Conservation (phyloP, 1,140 invertebrate genomes). For the Rhyzopertha dominica region DNA sequence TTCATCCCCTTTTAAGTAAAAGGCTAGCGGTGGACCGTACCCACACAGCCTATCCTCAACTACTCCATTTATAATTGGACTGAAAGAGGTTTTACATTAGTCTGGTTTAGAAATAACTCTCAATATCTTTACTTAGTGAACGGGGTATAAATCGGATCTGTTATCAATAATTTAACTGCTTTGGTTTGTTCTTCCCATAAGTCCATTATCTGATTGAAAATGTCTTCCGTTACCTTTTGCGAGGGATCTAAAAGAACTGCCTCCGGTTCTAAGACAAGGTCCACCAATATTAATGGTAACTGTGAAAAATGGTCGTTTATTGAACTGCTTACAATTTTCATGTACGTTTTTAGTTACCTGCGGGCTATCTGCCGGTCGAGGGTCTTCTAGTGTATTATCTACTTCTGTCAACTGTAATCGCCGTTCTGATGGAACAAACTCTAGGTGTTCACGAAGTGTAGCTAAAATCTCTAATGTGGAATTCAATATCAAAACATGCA, state of each 20-base stretch:
- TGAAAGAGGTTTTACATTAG: conserved; percentile 48
- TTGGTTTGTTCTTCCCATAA: conserved; percentile 56
- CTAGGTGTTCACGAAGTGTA: conserved; percentile 55
- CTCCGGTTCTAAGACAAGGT: conserved; percentile 48
- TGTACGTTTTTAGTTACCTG: conserved; percentile 18
- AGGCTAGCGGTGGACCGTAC: conserved; percentile 57
- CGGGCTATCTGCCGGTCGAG: conserved; percentile 23
- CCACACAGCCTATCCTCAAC: conserved; percentile 62
- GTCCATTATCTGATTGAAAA: conserved; percentile 50
- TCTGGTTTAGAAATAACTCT: conserved; percentile 10
- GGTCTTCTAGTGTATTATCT: conserved; percentile 21
- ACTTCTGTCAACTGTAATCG: conserved; percentile 14
- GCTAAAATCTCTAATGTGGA: conserved; percentile 58
- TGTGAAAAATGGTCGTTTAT: conserved; percentile 34
- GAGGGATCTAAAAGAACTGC: conserved; percentile 53
- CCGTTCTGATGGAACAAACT: conserved; percentile 51
- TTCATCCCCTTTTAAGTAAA: conserved; percentile 61
- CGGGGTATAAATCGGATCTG: conserved; percentile 48
- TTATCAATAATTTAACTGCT: conserved; percentile 54
- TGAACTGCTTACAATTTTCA: neutral
- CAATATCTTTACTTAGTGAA: conserved; percentile 45
- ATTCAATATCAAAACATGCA: conserved; percentile 61
- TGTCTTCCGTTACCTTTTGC: conserved; percentile 48
- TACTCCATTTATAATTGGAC: conserved; percentile 70
- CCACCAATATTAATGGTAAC: conserved; percentile 55